phyloP scores from a whole-genome alignment of 2,113 vertebrate species.

The Gnathonemus longibarbis region DNA sequence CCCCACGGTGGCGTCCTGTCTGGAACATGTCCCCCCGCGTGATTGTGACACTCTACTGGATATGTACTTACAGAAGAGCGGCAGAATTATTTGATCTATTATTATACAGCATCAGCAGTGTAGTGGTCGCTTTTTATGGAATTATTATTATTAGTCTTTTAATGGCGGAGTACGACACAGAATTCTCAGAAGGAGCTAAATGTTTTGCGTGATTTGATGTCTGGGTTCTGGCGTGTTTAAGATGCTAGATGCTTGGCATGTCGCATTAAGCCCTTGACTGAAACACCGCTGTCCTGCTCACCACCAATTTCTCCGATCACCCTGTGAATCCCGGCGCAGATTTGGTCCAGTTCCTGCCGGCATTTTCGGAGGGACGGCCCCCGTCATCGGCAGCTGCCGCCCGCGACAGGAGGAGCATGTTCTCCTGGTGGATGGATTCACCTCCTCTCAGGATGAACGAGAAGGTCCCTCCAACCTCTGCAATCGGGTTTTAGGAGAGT shows the following conservation, averaged over 20 bases:
- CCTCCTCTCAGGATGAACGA: neutral
- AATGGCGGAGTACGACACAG: neutral
- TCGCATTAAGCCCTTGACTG: neutral
- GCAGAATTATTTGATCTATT: neutral
- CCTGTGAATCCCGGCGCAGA: neutral
- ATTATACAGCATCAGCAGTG: neutral
- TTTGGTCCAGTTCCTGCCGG: neutral
- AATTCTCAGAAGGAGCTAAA: neutral
- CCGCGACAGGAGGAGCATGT: neutral
- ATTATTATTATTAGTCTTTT: neutral
- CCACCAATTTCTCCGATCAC: neutral
- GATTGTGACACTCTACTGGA: neutral
- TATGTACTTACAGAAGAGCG: neutral
- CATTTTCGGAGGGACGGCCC: neutral
- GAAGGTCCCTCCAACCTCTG: too few species aligned
- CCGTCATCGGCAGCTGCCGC: neutral
- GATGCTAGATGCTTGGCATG: neutral
- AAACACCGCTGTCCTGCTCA: neutral
- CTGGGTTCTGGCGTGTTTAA: neutral
- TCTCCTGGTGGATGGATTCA: neutral
- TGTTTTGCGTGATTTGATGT: neutral
- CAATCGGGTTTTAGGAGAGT: neutral
- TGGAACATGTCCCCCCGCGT: fast-evolving
- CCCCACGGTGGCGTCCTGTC: too few species aligned
- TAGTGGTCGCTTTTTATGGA: neutral